Percentiles rank a stretch among this genome's conserved stretches.
Evolutionary conservation across 2,888 invertebrate genomes (phyloP).

Genomic region (Athalia circularis): DNA sequence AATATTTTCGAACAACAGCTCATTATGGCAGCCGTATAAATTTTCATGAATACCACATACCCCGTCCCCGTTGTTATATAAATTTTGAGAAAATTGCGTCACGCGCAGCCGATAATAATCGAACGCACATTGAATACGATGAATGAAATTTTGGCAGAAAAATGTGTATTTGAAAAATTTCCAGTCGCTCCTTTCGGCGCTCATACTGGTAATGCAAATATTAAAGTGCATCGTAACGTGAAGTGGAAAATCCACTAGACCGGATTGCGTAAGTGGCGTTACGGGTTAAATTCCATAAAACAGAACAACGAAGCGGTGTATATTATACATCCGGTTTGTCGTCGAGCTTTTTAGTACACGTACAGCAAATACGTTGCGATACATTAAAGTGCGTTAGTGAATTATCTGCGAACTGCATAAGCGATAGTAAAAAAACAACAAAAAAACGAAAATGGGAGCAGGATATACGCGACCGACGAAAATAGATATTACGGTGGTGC

Average conservation of each 20-base stretch:
- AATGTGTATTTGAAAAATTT: too few species aligned
- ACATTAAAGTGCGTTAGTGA: conserved; percentile 24
- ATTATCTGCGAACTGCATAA: background rate
- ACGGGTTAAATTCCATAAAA: conserved; percentile 37
- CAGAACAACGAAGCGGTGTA: conserved; percentile 1
- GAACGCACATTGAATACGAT: background rate
- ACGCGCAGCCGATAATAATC: too few species aligned
- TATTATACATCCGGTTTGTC: conserved; percentile 25
- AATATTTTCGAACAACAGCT: background rate
- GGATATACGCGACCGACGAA: background rate
- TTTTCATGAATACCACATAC: too few species aligned
- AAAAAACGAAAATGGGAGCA: conserved; percentile 7
- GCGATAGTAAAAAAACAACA: background rate
- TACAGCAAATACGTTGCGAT: conserved; percentile 3
- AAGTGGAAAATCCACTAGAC: conserved; percentile 41
- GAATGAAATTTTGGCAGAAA: background rate
- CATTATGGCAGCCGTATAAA: too few species aligned
- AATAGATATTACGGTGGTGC: background rate
- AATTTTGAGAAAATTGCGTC: too few species aligned
- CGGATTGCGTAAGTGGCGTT: conserved; percentile 39
- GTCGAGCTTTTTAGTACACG: conserved; percentile 4
- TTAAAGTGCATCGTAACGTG: conserved; percentile 40
- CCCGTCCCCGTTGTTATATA: too few species aligned
- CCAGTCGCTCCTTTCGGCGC: background rate
- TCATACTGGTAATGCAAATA: conserved; percentile 12